Evolutionary conservation across 1,140 invertebrate species (phyloP), one percentile per base, ranked within the genome.

Genomic region (Thrips palmi): DNA sequence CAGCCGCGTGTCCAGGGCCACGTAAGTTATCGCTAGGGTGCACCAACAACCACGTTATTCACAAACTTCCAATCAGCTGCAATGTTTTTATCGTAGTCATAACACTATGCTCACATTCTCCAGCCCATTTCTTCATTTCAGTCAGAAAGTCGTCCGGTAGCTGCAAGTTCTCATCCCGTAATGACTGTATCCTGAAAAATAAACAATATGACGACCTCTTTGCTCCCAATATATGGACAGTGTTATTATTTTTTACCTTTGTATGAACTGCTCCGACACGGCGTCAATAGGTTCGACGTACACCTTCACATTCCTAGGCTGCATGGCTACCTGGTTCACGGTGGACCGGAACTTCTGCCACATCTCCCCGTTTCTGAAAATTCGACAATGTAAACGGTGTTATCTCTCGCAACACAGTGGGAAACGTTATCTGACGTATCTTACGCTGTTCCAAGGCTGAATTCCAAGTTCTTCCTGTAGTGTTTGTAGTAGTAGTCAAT

Each of bases 1-100:
- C 10, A 83, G 52, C 10, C 74, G 59, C 10, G 61, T 62, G 24
- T 81, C 74, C 24, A 82, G 54, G 2, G 74, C 74, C 1, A 84
- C 64, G 4, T 68, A 52, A 1, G 62, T 68, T 3, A 80, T 71
- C 0, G 71, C 63, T 68, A 47, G 10, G 52, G 46, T n/a, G n/a
- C n/a, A n/a, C 37, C 11, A 31, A 24, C 10, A 12, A 28, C 27
- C 34, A 33, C 27, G 33, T 22, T 27, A 20, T 41, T n/a, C 11
- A 41, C 17, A 24, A 17, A 7, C 25, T 19, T 27, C 12, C 24
- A 27, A 7, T 27, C 7, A 20, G n/a, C n/a, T n/a, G n/a, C n/a
- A n/a, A n/a, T n/a, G n/a, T n/a, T n/a, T n/a, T n/a, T n/a, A n/a
- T n/a, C n/a, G n/a, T n/a, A n/a, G n/a, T n/a, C n/a, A 29, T 23